phyloP scores from a whole-genome alignment of 1,140 invertebrate species.

The Euura lappo region DNA sequence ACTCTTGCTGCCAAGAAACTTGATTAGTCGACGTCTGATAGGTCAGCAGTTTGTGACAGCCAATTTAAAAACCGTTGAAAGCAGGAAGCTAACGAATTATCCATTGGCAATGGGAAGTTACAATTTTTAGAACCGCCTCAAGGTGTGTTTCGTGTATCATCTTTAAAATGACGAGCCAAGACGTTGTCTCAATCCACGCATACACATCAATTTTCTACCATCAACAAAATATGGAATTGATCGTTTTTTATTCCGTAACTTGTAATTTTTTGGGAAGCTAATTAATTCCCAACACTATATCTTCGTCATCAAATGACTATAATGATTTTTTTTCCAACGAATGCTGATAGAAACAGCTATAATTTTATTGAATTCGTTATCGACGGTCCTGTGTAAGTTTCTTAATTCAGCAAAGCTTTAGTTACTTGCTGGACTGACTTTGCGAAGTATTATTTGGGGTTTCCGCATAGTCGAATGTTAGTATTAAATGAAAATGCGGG shows the following conservation, averaged over 20 bases:
- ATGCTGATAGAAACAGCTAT: background rate
- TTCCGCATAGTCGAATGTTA: too few species aligned
- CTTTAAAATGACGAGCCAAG: background rate
- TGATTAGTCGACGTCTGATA: too few species aligned
- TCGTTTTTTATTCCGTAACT: constrained; percentile 39
- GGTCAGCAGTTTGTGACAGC: background rate
- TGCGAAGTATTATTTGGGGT: background rate
- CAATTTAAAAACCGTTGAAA: background rate
- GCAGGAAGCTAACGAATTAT: background rate
- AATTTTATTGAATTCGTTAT: background rate
- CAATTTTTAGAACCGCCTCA: background rate
- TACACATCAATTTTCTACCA: constrained; percentile 45
- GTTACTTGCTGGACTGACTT: background rate
- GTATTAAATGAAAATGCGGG: too few species aligned
- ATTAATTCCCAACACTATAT: constrained; percentile 31
- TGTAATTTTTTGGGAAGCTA: constrained; percentile 30
- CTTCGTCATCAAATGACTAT: constrained; percentile 53
- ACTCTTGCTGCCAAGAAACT: background rate
- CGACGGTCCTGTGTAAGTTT: background rate
- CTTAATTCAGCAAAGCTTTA: background rate
- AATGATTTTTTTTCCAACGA: constrained; percentile 36
- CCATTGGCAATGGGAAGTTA: background rate
- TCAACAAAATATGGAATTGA: constrained; percentile 49
- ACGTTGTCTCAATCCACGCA: constrained; percentile 7
- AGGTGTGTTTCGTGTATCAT: background rate